Base-by-base conservation (phyloP, 2,113 vertebrate species). In the Lethenteron reissneri region DNA sequence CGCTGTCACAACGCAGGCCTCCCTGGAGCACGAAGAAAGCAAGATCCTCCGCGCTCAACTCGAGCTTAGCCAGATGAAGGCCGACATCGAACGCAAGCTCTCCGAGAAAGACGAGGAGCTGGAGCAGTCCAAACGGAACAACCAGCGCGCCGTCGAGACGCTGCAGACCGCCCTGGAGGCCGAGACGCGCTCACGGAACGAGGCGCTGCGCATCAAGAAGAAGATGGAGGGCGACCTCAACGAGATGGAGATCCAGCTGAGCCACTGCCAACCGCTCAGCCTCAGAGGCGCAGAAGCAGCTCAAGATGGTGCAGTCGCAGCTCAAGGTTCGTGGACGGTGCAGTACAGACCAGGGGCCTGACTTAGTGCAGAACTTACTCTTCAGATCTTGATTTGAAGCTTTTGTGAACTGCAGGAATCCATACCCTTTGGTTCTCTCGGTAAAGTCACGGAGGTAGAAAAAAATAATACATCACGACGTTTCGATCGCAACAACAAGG, bases 221-320 rank as follows among this genome's bases (percentile, higher is more conserved):
- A 75, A 75, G 71, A 74, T 75, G 74, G 74, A 75, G 57, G 73
- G 74, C 4, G 74, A 75, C 71, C 72, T 73, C 10, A 73, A 73
- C 70, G 74, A 75, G 58, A 75, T 75, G 74, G 74, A 75, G 70
- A 74, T 75, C 17, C 74, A 74, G 58, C 70, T 75, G 19, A 62
- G 71, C n/a, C 74, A 72, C n/a, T 12, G 72, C 74, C 17, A 74
- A 73, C 69, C 74, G 71, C n/a, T 73, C 73, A 59, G 73, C 74
- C 21, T 13, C 62, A 15, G 74, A 75, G 58, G 70, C 74, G 58
- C 73, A 74, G 59, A 75, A 74, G 58, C 71, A 74, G 13, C 73
- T 75, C n/a, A 73, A 71, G 56, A 74, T 73, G 14, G 4, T 74
- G n/a, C 74, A 75, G 58, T 56, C 68, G 17, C 72, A 73, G 70